Evolutionary conservation across 2,797 vertebrate genomes (phyloP).

Genomic region (Bovichtus variegatus): DNA sequence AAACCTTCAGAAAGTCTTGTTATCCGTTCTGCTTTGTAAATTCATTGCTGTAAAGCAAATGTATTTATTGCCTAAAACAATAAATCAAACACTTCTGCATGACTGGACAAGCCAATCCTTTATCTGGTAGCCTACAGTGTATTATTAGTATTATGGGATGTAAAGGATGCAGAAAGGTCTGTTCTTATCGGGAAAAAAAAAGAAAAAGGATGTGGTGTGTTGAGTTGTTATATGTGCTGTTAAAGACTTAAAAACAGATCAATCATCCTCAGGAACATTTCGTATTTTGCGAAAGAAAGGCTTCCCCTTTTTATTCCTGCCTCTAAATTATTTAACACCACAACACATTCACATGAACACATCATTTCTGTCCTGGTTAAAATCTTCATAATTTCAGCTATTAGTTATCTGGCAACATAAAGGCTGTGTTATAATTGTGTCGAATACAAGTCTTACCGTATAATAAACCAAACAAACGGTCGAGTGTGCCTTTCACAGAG

Average conservation of each 20-base stretch:
- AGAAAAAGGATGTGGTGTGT: background rate
- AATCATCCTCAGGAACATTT: constrained; percentile 34
- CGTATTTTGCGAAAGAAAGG: constrained; percentile 26
- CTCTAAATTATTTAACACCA: constrained; percentile 57
- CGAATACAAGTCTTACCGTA: constrained; percentile 23
- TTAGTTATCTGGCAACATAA: constrained; percentile 43
- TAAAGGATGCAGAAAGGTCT: background rate
- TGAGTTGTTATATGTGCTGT: constrained; percentile 2
- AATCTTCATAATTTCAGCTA: constrained; percentile 43
- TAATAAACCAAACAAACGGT: constrained; percentile 49
- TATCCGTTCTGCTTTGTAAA: background rate
- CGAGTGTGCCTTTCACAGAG: constrained; percentile 30
- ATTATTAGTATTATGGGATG: constrained; percentile 3
- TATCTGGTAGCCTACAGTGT: background rate
- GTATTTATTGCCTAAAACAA: constrained; percentile 12
- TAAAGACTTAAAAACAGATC: constrained; percentile 43
- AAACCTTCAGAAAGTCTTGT: constrained; percentile 11
- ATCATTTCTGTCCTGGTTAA: constrained; percentile 47
- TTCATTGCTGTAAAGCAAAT: background rate
- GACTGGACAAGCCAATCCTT: constrained; percentile 16
- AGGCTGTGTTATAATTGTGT: constrained; percentile 26
- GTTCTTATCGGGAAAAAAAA: constrained; percentile 6
- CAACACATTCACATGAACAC: constrained; percentile 47
- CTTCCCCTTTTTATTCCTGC: constrained; percentile 47
- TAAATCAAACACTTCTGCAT: constrained; percentile 6